phyloP scores from a whole-genome alignment of 2,113 vertebrate genomes.

The Trogon surrucura region DNA sequence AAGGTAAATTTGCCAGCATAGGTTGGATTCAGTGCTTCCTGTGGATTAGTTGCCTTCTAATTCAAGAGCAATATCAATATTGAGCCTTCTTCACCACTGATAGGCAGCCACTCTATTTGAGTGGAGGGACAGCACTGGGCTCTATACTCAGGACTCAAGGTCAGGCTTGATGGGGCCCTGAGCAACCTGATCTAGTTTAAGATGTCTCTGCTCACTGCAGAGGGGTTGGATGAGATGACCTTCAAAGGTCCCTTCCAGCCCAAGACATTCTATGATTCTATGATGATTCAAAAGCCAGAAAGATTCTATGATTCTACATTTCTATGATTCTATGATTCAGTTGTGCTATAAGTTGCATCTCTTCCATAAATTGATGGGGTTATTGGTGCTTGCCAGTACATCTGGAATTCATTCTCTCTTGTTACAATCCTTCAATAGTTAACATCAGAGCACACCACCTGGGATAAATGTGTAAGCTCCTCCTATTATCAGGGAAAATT shows the following conservation, averaged over 20 bases:
- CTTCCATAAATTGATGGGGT: background rate
- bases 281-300: too few species aligned
- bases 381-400: background rate
- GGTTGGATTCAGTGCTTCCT: background rate
- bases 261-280: too few species aligned
- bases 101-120: background rate
- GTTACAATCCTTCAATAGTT: background rate
- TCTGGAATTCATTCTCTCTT: background rate
- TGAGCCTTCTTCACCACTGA: background rate
- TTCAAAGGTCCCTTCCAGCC: too few species aligned
- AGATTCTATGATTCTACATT: too few species aligned
- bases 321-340: background rate
- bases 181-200: too few species aligned
- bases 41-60: background rate
- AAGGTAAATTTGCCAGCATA: slow-evolving; percentile 45
- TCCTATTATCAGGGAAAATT: background rate
- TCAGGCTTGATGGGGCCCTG: too few species aligned
- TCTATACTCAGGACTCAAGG: background rate
- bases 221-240: too few species aligned
- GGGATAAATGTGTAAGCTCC: background rate
- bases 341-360: background rate
- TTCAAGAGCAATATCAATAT: background rate
- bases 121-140: background rate
- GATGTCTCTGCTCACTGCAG: too few species aligned
- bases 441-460: background rate